Conservation (phyloP, 2,113 vertebrate genomes). For the Coracopsis vasa region DNA sequence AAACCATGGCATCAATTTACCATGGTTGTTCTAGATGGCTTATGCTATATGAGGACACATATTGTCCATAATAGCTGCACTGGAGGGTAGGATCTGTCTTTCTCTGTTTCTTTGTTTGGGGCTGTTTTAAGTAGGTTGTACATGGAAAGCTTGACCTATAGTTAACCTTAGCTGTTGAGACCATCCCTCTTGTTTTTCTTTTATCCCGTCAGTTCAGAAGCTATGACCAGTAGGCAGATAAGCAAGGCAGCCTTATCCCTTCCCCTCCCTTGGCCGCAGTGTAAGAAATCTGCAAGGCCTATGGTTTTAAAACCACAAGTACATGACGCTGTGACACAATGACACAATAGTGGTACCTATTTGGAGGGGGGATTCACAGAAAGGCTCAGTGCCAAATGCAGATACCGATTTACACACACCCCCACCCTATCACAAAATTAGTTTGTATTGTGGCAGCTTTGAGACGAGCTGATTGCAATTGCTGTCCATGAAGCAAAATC, state of each 20-base stretch:
- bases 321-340: not conserved
- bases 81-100: not conserved
- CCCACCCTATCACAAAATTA: not conserved
- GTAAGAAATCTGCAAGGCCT: not conserved
- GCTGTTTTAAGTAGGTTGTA: not conserved
- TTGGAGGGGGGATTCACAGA: not conserved
- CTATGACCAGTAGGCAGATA: conserved; percentile 18
- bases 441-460: not conserved
- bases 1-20: not conserved
- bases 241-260: not conserved
- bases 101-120: rapidly evolving
- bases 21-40: not conserved
- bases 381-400: not conserved
- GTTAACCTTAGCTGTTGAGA: not conserved
- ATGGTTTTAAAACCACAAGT: not conserved
- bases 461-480: not conserved
- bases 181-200: not conserved
- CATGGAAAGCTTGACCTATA: not conserved
- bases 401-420: not conserved
- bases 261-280: not conserved
- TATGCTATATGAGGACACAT: not conserved
- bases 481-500: not conserved
- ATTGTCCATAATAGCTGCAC: not conserved
- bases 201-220: conserved; percentile 14
- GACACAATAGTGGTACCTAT: not conserved